Conservation (phyloP, 2,888 invertebrate species). For the Busseola fusca region DNA sequence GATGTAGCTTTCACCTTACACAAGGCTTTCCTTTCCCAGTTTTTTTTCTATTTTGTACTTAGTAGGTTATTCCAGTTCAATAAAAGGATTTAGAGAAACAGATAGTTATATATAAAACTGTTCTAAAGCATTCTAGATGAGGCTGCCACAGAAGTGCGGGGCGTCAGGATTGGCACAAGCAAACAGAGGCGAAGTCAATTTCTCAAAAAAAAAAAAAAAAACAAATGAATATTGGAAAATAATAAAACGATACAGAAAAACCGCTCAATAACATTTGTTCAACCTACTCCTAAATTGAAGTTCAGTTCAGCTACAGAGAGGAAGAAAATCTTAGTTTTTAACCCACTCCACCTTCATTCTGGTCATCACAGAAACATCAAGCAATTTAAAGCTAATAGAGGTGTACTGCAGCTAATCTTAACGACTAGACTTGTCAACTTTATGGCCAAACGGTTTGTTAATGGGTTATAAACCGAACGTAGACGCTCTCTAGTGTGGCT, state of each 20-base stretch:
- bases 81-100: neutral
- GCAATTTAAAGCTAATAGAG: conserved; percentile 48
- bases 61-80: neutral
- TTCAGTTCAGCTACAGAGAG: accelerated
- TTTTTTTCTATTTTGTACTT: neutral
- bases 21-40: neutral
- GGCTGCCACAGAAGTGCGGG: neutral
- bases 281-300: neutral
- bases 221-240: neutral
- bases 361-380: conserved; percentile 35
- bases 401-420: conserved; percentile 71
- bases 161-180: neutral
- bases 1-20: neutral
- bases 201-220: too few species aligned
- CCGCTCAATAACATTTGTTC: neutral
- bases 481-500: conserved; percentile 57
- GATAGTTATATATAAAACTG: neutral
- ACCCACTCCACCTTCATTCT: conserved; percentile 11
- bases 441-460: conserved; percentile 78
- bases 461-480: conserved; percentile 71
- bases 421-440: conserved; percentile 78
- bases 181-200: neutral
- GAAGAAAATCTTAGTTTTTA: neutral
- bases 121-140: neutral
- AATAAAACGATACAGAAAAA: neutral